phyloP scores from a whole-genome alignment of 2,888 invertebrate species.

The Drosophila hamatofila region DNA sequence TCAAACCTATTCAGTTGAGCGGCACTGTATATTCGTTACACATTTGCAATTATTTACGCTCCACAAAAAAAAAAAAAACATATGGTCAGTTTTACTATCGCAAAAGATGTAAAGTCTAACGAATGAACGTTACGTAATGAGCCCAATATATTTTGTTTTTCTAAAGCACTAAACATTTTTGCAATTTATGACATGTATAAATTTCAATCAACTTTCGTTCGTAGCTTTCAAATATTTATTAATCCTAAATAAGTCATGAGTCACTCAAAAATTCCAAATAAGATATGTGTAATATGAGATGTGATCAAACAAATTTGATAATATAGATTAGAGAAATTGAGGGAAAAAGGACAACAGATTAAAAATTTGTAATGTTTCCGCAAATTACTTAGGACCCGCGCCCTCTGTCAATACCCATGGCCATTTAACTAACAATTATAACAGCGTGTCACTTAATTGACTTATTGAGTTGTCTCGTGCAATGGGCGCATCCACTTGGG shows the following conservation, averaged over 20 bases:
- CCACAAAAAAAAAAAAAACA: no score
- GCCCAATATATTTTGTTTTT: no score
- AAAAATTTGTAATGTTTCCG: constrained; percentile 2
- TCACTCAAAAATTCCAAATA: neutral
- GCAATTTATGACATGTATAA: neutral
- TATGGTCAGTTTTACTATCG: no score
- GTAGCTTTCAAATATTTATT: neutral
- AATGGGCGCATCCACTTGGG: constrained; percentile 31
- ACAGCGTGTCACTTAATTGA: constrained; percentile 11
- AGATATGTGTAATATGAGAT: neutral
- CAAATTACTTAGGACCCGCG: neutral
- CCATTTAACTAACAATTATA: neutral
- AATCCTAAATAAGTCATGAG: neutral
- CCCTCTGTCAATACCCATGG: neutral
- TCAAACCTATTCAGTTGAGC: no score
- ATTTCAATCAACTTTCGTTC: no score
- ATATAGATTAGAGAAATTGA: neutral
- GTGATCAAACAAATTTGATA: neutral
- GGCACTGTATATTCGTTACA: no score
- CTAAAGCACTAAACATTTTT: neutral
- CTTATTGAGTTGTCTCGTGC: neutral
- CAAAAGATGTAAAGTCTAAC: no score
- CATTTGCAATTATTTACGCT: no score
- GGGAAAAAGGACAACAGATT: neutral
- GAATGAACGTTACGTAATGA: no score